Evolutionary conservation across 2,888 invertebrate species (phyloP), one percentile per base, ranked within the genome.

Genomic region (Agrypnus murinus): DNA sequence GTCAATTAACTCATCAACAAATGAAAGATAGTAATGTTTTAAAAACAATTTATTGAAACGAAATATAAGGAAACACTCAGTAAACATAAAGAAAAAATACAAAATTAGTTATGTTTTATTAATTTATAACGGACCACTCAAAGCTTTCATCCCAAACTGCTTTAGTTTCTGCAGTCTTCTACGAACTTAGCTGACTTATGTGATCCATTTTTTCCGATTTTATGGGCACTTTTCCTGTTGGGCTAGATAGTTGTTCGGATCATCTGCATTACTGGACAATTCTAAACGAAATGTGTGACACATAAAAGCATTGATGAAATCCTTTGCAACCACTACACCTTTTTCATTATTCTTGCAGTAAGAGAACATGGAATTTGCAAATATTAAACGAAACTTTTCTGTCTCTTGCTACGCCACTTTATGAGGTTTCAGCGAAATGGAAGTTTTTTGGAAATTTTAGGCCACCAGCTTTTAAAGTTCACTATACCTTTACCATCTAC

Each of bases 391-490:
- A 14, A 32, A 53, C 34, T 15, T 43, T 12, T 32, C n/a, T 25
- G n/a, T 66, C 40, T 38, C 58, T 57, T 43, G 58, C 14, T 34
- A 48, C 19, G 19, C 36, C 59, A 17, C 50, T 60, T 43, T 25
- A 6, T 14, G 63, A 12, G 12, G 64, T 69, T 58, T 69, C 63
- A 15, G 40, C 43, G 58, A 57, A 3, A 53, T 14, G 25, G 64
- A 15, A 38, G 69, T 14, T 46, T 55, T 50, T 69, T 69, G 38
- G 58, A 69, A 40, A 64, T 38, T 6, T 43, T 69, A 25, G 48
- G 63, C 57, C 55, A 60, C 43, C 62, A 62, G 34, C 57, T 46
- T 12, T 55, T 68, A 32, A 68, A 68, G 32, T 68, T 55, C 15
- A 60, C 31, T n/a, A 62, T 55, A 14, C 45, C 7, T 45, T 68